Evolutionary conservation across 2,797 vertebrate species (phyloP).

Genomic region (Spheniscus humboldti): DNA sequence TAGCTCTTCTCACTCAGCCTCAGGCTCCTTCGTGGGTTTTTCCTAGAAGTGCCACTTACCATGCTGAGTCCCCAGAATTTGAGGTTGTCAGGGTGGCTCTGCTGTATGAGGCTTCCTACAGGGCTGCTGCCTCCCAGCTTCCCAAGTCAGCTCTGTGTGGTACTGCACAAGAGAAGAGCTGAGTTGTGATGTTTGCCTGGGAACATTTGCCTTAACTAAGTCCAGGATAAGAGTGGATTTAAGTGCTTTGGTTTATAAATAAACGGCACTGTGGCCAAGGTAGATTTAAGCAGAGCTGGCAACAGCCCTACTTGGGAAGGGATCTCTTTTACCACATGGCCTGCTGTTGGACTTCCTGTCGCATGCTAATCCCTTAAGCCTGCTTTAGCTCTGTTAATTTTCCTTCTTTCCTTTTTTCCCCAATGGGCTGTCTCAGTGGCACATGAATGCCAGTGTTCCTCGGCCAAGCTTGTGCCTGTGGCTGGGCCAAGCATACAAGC

Average conservation of each 20-base stretch:
- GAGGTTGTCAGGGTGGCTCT: not conserved
- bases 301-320: conserved; percentile 10
- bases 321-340: conserved; percentile 59
- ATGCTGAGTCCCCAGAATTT: not conserved
- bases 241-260: conserved; percentile 56
- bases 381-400: conserved; percentile 69
- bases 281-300: conserved; percentile 52
- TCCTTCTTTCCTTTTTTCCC: conserved; percentile 36
- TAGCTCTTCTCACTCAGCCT: not conserved
- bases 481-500: conserved; percentile 5
- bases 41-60: not conserved
- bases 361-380: conserved; percentile 69
- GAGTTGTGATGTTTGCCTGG: not conserved
- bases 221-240: conserved; percentile 33
- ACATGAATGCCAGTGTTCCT: not conserved
- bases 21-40: not conserved
- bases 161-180: not conserved
- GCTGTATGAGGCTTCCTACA: not conserved
- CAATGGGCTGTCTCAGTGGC: not conserved
- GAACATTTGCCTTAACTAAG: conserved; percentile 6
- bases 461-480: not conserved
- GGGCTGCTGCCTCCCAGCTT: not conserved
- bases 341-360: conserved; percentile 63
- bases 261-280: conserved; percentile 17
- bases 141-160: not conserved